Evolutionary conservation across 2,797 vertebrate species (phyloP).

Genomic region (Pseudochirops corinnae): DNA sequence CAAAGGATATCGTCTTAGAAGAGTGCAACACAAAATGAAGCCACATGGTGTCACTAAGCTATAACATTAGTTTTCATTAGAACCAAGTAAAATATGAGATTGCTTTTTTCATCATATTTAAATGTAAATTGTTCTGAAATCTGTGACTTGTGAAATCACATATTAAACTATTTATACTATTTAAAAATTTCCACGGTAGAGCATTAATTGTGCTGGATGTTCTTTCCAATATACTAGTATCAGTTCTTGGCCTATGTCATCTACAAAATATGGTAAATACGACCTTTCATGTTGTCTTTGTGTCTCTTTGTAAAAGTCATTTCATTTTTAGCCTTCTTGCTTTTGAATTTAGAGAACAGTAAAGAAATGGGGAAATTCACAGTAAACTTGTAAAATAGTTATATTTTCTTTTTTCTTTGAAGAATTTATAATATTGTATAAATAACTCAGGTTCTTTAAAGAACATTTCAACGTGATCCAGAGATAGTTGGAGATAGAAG

Average conservation of each 20-base stretch:
- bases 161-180: constrained; percentile 68
- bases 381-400: constrained; percentile 55
- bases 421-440: neutral
- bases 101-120: constrained; percentile 68
- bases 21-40: constrained; percentile 74
- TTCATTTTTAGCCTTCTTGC: constrained; percentile 15
- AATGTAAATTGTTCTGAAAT: constrained; percentile 69
- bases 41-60: constrained; percentile 86
- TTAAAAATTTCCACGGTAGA: constrained; percentile 62
- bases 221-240: neutral
- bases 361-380: constrained; percentile 57
- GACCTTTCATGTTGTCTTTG: constrained; percentile 22
- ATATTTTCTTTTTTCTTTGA: neutral
- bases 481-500: neutral
- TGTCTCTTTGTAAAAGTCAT: constrained; percentile 42
- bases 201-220: constrained; percentile 60
- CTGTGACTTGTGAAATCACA: constrained; percentile 72
- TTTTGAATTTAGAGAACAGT: constrained; percentile 62
- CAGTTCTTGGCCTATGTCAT: neutral
- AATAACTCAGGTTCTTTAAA: neutral
- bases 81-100: constrained; percentile 61
- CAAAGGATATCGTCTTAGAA: constrained; percentile 34
- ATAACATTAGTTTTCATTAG: constrained; percentile 70
- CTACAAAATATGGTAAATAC: constrained; percentile 12
- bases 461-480: neutral